phyloP scores from a whole-genome alignment of 2,113 vertebrate species.

The Anolis sagrei region DNA sequence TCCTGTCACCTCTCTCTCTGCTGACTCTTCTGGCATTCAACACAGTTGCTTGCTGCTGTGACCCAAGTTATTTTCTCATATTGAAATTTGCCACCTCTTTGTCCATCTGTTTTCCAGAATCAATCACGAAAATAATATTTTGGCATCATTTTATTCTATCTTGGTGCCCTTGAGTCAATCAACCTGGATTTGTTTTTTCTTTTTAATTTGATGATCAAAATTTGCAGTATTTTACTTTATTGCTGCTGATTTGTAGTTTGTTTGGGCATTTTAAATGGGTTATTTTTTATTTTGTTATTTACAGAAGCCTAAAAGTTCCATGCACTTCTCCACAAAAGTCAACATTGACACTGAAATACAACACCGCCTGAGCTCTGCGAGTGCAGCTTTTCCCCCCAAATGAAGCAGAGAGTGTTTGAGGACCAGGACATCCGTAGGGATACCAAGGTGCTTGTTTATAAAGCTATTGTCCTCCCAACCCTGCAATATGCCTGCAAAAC shows the following conservation, averaged over 20 bases:
- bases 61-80: conserved; percentile 70
- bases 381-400: no score
- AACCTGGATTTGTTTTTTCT: neutral
- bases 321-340: no score
- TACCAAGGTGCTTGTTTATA: no score
- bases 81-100: conserved; percentile 54
- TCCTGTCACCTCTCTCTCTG: conserved; percentile 42
- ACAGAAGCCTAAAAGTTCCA: neutral
- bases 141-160: conserved; percentile 51
- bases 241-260: neutral
- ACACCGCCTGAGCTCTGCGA: no score
- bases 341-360: no score
- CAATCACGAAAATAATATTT: conserved; percentile 49
- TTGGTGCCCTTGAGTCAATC: conserved; percentile 20
- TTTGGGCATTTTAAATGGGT: neutral
- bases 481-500: no score
- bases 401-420: no score
- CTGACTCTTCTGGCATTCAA: conserved; percentile 61
- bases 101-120: conserved; percentile 60
- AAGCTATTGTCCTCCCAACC: no score
- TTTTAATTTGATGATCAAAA: neutral
- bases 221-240: neutral
- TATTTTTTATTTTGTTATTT: neutral
- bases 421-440: no score
- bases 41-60: conserved; percentile 45